These are phyloP conservation scores for Hyles vespertilio DNA, from an alignment of 1,140 invertebrate genomes.

Conservation along the genomic window DNA sequence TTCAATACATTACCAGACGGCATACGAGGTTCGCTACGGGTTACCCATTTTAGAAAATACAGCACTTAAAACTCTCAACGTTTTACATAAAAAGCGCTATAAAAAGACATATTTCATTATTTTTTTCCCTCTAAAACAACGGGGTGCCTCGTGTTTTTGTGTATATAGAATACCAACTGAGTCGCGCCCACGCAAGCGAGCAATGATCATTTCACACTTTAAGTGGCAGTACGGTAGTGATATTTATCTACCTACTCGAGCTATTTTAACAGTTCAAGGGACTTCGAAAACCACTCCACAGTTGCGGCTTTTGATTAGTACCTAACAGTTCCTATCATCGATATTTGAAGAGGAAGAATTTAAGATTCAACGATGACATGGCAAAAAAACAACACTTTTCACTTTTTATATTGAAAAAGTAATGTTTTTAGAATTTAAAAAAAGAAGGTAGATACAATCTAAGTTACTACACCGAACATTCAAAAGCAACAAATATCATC, in stretches of 20 bases:
- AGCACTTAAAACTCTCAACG: conserved; percentile 59
- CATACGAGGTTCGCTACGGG: conserved; percentile 40
- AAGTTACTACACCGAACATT: no score
- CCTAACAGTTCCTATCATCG: no score
- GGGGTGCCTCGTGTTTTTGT: conserved; percentile 67
- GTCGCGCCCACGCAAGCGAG: conserved; percentile 50
- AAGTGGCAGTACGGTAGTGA: conserved; percentile 64
- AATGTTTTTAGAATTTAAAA: no score
- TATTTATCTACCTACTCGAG: conserved; percentile 44
- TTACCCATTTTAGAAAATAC: conserved; percentile 49
- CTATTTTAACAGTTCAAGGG: conserved; percentile 39
- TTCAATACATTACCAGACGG: conserved; percentile 15
- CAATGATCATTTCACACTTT: conserved; percentile 69
- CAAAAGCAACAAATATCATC: no score
- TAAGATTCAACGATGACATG: no score
- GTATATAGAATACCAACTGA: conserved; percentile 52
- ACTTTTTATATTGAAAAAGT: no score
- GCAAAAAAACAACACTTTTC: no score
- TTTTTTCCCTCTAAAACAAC: conserved; percentile 71
- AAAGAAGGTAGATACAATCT: no score
- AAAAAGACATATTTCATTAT: conserved; percentile 70
- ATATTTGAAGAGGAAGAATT: no score
- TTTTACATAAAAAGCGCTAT: conserved; percentile 65
- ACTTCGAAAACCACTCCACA: conserved; percentile 19
- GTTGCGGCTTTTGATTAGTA: neutral